Evolutionary conservation across 2,888 invertebrate genomes (phyloP).

Genomic region (Stenotaenia linearis): DNA sequence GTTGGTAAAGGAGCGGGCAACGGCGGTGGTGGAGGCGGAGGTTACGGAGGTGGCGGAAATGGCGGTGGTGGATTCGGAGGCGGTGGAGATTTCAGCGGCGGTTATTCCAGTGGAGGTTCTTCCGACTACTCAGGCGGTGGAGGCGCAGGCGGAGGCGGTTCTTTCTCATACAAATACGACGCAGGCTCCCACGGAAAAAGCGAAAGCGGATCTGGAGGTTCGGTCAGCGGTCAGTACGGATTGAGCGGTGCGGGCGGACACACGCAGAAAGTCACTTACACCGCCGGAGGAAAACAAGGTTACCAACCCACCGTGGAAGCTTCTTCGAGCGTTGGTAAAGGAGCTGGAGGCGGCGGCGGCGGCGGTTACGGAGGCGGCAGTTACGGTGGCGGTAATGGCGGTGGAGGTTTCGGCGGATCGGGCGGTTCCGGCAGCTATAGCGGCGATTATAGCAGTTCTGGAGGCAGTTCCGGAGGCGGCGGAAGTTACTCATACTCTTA

Average conservation of each 20-base stretch:
- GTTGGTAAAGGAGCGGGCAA: not conserved
- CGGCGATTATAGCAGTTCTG: not conserved
- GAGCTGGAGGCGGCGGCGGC: not conserved
- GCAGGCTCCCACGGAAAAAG: slow-evolving; percentile 24
- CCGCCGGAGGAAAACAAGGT: slow-evolving; percentile 26
- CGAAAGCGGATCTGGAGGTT: slow-evolving; percentile 3
- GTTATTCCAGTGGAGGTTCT: not conserved
- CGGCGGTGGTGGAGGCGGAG: not conserved
- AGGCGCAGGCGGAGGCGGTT: not conserved
- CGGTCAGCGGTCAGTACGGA: slow-evolving; percentile 3
- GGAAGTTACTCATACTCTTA: slow-evolving; percentile 14
- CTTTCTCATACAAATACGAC: slow-evolving; percentile 13
- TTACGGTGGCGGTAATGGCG: not conserved
- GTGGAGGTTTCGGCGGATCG: not conserved
- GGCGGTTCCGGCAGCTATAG: not conserved
- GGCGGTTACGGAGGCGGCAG: not conserved
- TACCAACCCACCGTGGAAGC: slow-evolving; percentile 2
- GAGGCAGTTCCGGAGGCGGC: not conserved
- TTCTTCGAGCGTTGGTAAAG: not conserved
- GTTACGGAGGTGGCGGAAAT: not conserved
- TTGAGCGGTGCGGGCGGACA: not conserved
- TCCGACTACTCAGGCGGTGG: not conserved
- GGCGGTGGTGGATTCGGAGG: not conserved
- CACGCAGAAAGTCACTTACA: not conserved
- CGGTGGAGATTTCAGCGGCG: not conserved